These are phyloP conservation scores for Heliothis subflexa DNA, from an alignment of 1,140 invertebrate genomes.

Conservation along the genomic window DNA sequence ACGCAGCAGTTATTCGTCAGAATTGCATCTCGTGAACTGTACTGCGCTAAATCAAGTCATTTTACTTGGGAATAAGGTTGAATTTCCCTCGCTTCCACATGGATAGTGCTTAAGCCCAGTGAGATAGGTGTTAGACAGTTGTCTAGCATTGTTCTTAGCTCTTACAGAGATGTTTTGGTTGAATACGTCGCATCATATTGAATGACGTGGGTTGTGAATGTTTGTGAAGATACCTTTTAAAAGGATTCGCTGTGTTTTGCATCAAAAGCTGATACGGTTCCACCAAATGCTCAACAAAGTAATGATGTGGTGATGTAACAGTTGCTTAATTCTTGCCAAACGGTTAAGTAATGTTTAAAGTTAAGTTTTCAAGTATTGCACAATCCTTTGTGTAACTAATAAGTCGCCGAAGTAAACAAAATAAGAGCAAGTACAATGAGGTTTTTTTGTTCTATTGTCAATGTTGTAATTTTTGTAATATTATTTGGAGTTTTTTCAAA, in stretches of 20 bases:
- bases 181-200: constrained; percentile 47
- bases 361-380: constrained; percentile 11
- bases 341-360: background rate
- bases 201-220: constrained; percentile 54
- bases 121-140: constrained; percentile 62
- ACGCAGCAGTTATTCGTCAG: constrained; percentile 66
- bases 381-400: constrained; percentile 2
- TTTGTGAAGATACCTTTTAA: constrained; percentile 31
- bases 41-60: constrained; percentile 27
- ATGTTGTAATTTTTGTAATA: background rate
- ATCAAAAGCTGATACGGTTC: constrained; percentile 26
- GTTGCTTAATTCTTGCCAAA: constrained; percentile 1
- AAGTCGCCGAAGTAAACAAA: constrained; percentile 1
- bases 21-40: constrained; percentile 61
- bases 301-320: background rate
- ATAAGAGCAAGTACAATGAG: background rate
- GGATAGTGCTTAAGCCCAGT: constrained; percentile 44
- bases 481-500: background rate
- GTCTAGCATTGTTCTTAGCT: constrained; percentile 64
- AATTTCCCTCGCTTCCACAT: constrained; percentile 5
- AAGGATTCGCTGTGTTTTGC: constrained; percentile 11
- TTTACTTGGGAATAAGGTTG: constrained; percentile 40
- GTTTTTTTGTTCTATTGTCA: background rate
- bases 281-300: constrained; percentile 35
- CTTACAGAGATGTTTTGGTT: constrained; percentile 60